Conservation (phyloP, 2,113 vertebrate species). For the Columba janthina region DNA sequence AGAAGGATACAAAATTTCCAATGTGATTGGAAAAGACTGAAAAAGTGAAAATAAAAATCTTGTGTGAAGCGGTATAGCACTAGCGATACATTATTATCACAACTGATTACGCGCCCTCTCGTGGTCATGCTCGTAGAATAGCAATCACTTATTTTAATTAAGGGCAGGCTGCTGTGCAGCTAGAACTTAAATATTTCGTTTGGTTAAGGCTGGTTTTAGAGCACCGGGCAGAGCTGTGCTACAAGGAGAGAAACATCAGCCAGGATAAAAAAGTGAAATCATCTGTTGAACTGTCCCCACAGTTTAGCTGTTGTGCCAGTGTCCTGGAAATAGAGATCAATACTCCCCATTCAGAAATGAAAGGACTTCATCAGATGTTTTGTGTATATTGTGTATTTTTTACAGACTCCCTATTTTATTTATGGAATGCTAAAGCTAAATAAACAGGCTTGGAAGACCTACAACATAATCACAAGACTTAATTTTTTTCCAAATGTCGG, state of each 20-base stretch:
- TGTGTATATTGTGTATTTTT: not conserved
- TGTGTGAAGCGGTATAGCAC: rapidly evolving
- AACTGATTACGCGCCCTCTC: not conserved
- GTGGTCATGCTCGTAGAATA: not conserved
- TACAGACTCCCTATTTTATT: rapidly evolving
- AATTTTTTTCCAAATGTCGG: not conserved
- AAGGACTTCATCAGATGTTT: not conserved
- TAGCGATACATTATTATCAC: rapidly evolving
- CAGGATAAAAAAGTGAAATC: not conserved
- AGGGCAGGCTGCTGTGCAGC: not conserved
- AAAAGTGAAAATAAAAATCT: not conserved
- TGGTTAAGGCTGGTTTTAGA: not conserved
- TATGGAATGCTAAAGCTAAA: not conserved
- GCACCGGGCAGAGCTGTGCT: not conserved
- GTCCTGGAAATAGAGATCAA: not conserved
- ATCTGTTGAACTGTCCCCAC: rapidly evolving
- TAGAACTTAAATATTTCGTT: not conserved
- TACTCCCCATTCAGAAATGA: not conserved
- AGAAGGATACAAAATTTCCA: not conserved
- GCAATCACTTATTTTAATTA: not conserved
- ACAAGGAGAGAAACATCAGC: not conserved
- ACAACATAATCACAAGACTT: not conserved
- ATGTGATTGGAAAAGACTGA: not conserved
- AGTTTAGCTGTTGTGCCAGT: not conserved
- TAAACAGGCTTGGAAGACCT: not conserved